phyloP scores from a whole-genome alignment of 2,113 vertebrate species.

The Lepisosteus oculatus region DNA sequence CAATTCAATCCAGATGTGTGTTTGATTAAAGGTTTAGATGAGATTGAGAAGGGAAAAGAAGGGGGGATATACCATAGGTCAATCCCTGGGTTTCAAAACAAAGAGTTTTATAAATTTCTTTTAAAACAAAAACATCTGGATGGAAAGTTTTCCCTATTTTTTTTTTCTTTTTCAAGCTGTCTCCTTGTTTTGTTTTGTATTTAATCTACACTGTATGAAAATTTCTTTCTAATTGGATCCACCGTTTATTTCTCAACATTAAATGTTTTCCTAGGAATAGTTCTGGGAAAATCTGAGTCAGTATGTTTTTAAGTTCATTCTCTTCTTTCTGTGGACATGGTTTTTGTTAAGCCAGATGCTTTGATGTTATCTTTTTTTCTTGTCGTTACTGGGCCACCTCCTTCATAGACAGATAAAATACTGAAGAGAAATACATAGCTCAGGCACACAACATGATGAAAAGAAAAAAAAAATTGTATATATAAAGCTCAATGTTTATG shows the following conservation, averaged over 20 bases:
- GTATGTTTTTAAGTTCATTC: conserved; percentile 4
- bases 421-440: not conserved
- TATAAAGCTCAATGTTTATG: too few relatives aligned
- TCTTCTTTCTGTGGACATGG: conserved; percentile 12
- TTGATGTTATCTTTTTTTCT: conserved; percentile 1
- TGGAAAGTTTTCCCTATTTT: conserved; percentile 24
- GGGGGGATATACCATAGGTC: conserved; percentile 32
- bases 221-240: conserved; percentile 44
- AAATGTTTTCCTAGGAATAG: conserved; percentile 27
- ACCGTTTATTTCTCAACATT: conserved; percentile 31
- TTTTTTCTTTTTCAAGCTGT: conserved; percentile 23
- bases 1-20: conserved; percentile 61
- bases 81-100: conserved; percentile 46
- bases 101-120: conserved; percentile 55
- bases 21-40: conserved; percentile 57
- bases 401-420: not conserved
- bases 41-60: conserved; percentile 38
- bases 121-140: conserved; percentile 59
- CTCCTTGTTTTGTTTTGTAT: conserved; percentile 37
- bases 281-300: conserved; percentile 35
- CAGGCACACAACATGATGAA: too few relatives aligned
- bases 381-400: not conserved
- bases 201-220: conserved; percentile 36
- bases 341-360: not conserved
- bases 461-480: too few relatives aligned